Base-by-base conservation (phyloP, 1,140 invertebrate genomes). In the Anadara kagoshimensis region DNA sequence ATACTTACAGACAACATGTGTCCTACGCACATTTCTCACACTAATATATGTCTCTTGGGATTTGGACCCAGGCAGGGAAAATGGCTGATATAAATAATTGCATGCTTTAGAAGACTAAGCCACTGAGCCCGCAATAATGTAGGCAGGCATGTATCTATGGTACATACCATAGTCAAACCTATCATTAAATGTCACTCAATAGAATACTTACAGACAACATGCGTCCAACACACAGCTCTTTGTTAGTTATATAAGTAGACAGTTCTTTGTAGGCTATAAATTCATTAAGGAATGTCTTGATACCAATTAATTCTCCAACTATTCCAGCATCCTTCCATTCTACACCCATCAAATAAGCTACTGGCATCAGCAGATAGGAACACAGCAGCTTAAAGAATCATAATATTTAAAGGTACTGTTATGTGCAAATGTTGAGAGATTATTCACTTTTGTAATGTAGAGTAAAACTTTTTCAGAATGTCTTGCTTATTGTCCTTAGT, bases 241-340 rank as follows among this genome's bases (percentile, higher is more conserved):
- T 62, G 69, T 83, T 83, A 0, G 74, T 49, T 45, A 88, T 82
- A 26, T 83, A 80, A 2, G 54, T 69, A 11, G 78, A 58, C 5
- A 89, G 77, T 41, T 84, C 78, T 45, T 77, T 71, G 73, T 88
- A 89, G 16, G 88, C 89, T 18, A 89, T 75, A 80, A 90, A 89
- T 74, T 90, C 88, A 66, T 90, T 90, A 0, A 88, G 79, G 76
- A 89, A 87, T 1, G 86, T 90, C 62, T 90, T 89, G 58, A 88
- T 79, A 22, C 83, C 84, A 62, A 90, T 83, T 14, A 90, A 78
- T 71, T 88, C 78, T 5, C 86, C 88, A 11, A 90, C 85, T 44
- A 82, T 67, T 3, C 82, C 72, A 43, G 85, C 86, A 63, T 90
- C 87, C 18, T 81, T 71, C 76, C 81, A 80, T 14, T 83, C 78